Conservation (phyloP, 2,888 invertebrate genomes). For the Heteromyza rotundicornis region DNA sequence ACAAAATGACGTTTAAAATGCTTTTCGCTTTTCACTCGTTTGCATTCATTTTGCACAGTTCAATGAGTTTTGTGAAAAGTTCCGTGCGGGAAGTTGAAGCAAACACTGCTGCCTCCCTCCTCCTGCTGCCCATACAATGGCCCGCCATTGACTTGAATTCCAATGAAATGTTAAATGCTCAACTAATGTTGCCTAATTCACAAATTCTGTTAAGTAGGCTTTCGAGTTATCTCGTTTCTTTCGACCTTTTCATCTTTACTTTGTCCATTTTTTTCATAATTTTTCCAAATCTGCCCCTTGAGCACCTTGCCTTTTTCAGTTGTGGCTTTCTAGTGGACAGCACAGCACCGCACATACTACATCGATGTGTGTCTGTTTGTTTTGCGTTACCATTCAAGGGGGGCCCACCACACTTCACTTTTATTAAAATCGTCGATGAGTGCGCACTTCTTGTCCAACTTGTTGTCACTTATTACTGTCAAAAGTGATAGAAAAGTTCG, state of each 20-base stretch:
- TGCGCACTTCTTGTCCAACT: conserved; percentile 28
- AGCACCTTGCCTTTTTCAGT: neutral
- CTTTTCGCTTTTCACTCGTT: neutral
- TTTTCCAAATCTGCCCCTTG: too few relatives aligned
- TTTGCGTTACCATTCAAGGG: too few relatives aligned
- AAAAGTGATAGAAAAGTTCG: conserved; percentile 27
- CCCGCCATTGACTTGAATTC: neutral
- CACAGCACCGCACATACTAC: neutral
- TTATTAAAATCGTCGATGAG: conserved; percentile 22
- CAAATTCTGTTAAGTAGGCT: neutral
- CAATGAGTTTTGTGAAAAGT: neutral
- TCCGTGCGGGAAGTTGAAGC: neutral
- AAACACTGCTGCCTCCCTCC: neutral
- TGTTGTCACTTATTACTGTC: conserved; percentile 30
- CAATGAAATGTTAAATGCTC: neutral
- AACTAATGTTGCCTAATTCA: neutral
- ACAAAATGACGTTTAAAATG: too few relatives aligned
- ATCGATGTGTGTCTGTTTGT: neutral
- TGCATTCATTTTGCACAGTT: neutral
- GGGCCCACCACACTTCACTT: conserved; percentile 16
- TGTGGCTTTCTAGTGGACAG: neutral
- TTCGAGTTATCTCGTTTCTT: neutral
- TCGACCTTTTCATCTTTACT: too few relatives aligned
- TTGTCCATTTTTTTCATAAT: too few relatives aligned
- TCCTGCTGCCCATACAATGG: neutral